Evolutionary conservation across 2,888 invertebrate species (phyloP).

Genomic region (Microctonus aethiopoides): DNA sequence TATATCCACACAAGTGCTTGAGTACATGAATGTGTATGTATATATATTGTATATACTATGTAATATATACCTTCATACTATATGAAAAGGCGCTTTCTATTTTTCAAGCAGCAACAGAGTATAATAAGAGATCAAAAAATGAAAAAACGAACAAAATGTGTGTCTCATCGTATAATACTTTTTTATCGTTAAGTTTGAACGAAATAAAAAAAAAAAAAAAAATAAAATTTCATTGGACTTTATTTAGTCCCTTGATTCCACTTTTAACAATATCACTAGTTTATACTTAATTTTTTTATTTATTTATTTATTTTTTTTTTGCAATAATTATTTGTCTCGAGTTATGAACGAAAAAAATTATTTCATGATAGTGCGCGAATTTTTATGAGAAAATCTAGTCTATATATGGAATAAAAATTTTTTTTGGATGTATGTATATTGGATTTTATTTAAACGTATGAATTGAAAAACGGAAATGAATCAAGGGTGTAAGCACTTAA

Average conservation of each 20-base stretch:
- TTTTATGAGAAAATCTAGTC: no score
- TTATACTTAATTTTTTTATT: no score
- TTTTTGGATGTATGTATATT: neutral
- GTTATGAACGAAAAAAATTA: neutral
- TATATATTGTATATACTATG: neutral
- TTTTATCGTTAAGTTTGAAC: neutral
- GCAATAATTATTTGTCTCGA: slow-evolving; percentile 19
- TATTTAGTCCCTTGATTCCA: neutral
- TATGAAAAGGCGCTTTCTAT: neutral
- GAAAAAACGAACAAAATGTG: neutral
- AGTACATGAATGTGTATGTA: neutral
- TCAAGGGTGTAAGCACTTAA: slow-evolving; percentile 39
- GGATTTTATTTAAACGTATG: slow-evolving; percentile 14
- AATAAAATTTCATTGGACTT: neutral
- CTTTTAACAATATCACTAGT: neutral
- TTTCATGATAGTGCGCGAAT: no score
- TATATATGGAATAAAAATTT: slow-evolving; percentile 20
- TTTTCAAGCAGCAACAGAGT: neutral
- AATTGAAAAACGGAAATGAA: slow-evolving; percentile 14
- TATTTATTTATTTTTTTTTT: neutral
- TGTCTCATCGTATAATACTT: neutral
- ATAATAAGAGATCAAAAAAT: neutral
- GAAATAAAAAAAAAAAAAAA: slow-evolving; percentile 23
- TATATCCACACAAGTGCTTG: neutral
- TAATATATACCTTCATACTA: no score